phyloP scores from a whole-genome alignment of 2,797 vertebrate species.

The Danio kyathit region DNA sequence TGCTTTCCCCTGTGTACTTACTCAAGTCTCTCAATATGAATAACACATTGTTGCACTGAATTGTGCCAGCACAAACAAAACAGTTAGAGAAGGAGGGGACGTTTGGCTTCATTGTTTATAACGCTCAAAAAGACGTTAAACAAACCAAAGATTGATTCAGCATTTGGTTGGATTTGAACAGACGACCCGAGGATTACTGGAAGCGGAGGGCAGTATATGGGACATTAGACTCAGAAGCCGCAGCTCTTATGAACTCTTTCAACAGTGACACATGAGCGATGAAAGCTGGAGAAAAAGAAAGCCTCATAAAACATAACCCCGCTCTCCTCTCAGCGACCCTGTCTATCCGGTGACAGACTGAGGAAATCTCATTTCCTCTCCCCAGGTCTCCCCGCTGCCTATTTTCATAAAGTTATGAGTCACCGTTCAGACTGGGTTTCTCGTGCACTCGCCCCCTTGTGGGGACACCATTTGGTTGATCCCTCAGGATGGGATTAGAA shows the following conservation, averaged over 20 bases:
- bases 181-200: conserved; percentile 31
- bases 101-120: conserved; percentile 46
- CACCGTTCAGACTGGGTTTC: conserved; percentile 48
- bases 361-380: conserved; percentile 66
- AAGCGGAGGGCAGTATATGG: conserved; percentile 25
- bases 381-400: conserved; percentile 50
- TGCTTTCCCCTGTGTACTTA: conserved; percentile 68
- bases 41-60: conserved; percentile 64
- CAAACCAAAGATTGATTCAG: conserved; percentile 39
- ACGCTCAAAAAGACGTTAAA: conserved; percentile 35
- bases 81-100: conserved; percentile 21
- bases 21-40: conserved; percentile 72
- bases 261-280: conserved; percentile 56
- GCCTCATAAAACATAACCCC: conserved; percentile 55
- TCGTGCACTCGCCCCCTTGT: conserved; percentile 41
- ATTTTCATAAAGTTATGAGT: conserved; percentile 61
- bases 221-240: conserved; percentile 45
- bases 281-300: conserved; percentile 54
- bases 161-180: conserved; percentile 30
- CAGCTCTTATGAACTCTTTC: conserved; percentile 44
- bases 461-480: conserved; percentile 34
- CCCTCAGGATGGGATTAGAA: conserved; percentile 11
- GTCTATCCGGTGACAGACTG: conserved; percentile 57
- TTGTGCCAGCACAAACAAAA: conserved; percentile 58
- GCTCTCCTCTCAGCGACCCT: conserved; percentile 51